phyloP scores from a whole-genome alignment of 2,888 invertebrate genomes.

The Drosophila gaucha region DNA sequence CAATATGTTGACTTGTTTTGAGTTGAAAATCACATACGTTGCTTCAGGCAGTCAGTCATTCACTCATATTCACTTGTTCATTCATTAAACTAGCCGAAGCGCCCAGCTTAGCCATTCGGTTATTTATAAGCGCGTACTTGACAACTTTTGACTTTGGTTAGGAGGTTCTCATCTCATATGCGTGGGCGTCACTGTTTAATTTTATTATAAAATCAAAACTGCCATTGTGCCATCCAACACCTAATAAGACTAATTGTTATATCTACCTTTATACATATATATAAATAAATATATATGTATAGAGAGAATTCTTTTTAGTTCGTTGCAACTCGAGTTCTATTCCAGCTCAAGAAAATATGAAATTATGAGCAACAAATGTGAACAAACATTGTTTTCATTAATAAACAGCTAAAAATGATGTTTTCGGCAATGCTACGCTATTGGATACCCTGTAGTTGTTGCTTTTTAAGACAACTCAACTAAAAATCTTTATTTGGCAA shows the following conservation, averaged over 20 bases:
- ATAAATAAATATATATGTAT: background rate
- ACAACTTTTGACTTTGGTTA: slow-evolving; percentile 44
- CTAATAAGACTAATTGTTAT: slow-evolving; percentile 15
- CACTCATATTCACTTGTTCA: slow-evolving; percentile 42
- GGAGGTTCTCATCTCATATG: slow-evolving; percentile 28
- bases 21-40: slow-evolving; percentile 59
- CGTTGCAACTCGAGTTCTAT: background rate
- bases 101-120: slow-evolving; percentile 55
- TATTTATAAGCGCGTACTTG: slow-evolving; percentile 74
- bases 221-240: background rate
- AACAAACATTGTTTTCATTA: background rate
- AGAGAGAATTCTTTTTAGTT: background rate
- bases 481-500: too few species aligned
- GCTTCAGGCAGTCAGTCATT: slow-evolving; percentile 29
- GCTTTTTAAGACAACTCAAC: background rate
- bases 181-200: slow-evolving; percentile 52
- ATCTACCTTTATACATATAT: background rate
- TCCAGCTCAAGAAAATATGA: background rate
- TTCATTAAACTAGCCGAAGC: slow-evolving; percentile 36
- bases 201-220: slow-evolving; percentile 22
- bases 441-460: background rate
- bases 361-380: background rate
- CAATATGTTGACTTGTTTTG: background rate
- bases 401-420: background rate
- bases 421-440: background rate